Evolutionary conservation across 1,140 invertebrate species (phyloP).

Genomic region (Pinna nobilis): DNA sequence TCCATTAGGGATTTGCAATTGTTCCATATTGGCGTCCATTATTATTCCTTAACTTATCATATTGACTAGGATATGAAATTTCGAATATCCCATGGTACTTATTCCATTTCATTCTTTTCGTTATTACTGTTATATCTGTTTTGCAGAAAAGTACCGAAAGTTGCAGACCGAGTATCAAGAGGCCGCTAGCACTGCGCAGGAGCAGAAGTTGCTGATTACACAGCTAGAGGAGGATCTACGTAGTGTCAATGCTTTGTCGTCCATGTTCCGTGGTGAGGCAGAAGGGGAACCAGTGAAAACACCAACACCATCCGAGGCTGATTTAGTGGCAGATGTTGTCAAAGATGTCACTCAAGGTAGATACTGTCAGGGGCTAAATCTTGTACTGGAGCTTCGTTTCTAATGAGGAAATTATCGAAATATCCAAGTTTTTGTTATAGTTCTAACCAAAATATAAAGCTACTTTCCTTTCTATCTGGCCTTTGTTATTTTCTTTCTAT

Average conservation of each 20-base stretch:
- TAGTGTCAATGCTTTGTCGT: slow-evolving; percentile 75
- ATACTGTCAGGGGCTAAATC: no score
- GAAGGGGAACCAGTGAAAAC: slow-evolving; percentile 59
- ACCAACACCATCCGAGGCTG: slow-evolving; percentile 51
- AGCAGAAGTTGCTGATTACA: slow-evolving; percentile 74
- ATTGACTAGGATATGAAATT: not conserved
- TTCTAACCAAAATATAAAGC: no score
- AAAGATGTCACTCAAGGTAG: slow-evolving; percentile 63
- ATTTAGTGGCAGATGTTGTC: slow-evolving; percentile 68
- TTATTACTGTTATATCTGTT: not conserved
- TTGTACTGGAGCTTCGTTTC: no score
- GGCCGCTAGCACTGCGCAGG: slow-evolving; percentile 65
- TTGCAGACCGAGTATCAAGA: slow-evolving; percentile 68
- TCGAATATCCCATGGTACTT: slow-evolving; percentile 16
- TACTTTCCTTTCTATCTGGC: no score
- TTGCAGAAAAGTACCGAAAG: slow-evolving; percentile 52
- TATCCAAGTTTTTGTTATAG: no score
- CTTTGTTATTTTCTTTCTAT: no score
- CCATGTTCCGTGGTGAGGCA: slow-evolving; percentile 74
- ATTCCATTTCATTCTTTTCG: not conserved
- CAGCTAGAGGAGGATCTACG: slow-evolving; percentile 76
- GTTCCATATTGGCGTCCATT: not conserved
- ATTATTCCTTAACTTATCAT: not conserved
- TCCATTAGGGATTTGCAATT: not conserved
- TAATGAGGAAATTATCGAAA: no score